Percentiles rank a stretch among this genome's conserved stretches.
These are phyloP conservation scores for Salvator merianae DNA, from an alignment of 2,113 vertebrate species.

Conservation along the genomic window DNA sequence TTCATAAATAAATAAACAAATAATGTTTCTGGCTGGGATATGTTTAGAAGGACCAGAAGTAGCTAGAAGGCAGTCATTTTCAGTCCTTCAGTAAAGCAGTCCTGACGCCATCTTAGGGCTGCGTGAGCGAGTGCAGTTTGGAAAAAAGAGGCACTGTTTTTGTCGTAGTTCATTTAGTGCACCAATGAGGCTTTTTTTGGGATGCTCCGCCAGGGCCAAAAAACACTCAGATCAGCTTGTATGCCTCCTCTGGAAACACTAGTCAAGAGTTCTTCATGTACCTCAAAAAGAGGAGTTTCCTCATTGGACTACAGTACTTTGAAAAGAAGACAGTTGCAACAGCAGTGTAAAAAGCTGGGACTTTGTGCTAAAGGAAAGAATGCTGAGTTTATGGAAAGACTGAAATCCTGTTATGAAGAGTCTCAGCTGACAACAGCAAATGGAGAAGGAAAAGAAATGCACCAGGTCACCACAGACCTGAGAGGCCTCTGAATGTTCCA, in stretches of 20 bases:
- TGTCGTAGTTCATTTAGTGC: too few species aligned
- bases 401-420: neutral
- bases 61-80: too few species aligned
- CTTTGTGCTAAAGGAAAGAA: conserved; percentile 19
- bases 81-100: too few species aligned
- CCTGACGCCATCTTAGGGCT: too few species aligned
- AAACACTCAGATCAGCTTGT: neutral
- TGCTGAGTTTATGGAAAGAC: neutral
- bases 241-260: too few species aligned
- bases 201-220: neutral
- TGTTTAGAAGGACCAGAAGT: too few species aligned
- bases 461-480: neutral
- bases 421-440: neutral
- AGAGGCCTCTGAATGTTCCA: neutral
- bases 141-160: too few species aligned
- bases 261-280: neutral
- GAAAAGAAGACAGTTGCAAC: conserved; percentile 6
- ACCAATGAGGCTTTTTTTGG: neutral
- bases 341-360: neutral
- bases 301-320: neutral
- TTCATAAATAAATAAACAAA: too few species aligned
- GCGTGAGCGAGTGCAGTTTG: too few species aligned
- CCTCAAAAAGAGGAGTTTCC: neutral
- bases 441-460: neutral
- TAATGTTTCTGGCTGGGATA: too few species aligned